phyloP scores from a whole-genome alignment of 2,797 vertebrate genomes.

The Danio kyathit region DNA sequence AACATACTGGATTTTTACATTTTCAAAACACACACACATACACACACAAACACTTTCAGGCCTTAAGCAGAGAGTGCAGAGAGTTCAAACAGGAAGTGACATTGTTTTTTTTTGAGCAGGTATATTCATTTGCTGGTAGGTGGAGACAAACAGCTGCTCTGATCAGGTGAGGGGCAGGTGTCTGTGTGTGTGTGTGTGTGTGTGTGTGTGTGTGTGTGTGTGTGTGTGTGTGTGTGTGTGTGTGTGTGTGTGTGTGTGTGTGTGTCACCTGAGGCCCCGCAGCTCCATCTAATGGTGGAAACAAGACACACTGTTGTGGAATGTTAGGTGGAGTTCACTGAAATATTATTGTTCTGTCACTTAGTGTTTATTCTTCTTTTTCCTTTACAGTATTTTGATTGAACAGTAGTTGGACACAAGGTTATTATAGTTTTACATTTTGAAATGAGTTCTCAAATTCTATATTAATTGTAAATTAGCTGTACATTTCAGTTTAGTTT shows the following conservation, averaged over 20 bases:
- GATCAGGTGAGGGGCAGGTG: conserved; percentile 70
- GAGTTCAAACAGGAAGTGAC: conserved; percentile 15
- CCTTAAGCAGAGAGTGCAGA: background rate
- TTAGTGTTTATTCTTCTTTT: too few species aligned
- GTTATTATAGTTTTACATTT: too few species aligned
- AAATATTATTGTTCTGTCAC: too few species aligned
- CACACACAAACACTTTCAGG: conserved; percentile 49
- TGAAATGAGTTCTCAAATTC: too few species aligned
- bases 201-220: conserved; percentile 49
- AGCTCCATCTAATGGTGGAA: conserved; percentile 71
- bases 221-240: conserved; percentile 44
- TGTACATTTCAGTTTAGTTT: too few species aligned
- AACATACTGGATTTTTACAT: too few species aligned
- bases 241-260: conserved; percentile 42
- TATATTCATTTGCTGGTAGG: conserved; percentile 45
- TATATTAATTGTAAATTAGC: too few species aligned
- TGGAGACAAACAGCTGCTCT: conserved; percentile 57
- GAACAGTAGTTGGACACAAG: too few species aligned
- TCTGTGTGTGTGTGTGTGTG: conserved; percentile 42
- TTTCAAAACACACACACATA: background rate
- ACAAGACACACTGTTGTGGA: background rate
- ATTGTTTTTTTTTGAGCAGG: conserved; percentile 35
- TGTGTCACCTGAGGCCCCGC: conserved; percentile 55
- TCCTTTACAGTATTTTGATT: too few species aligned
- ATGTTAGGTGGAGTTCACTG: too few species aligned